phyloP scores from a whole-genome alignment of 2,888 invertebrate species.

The Petrolisthes manimaculis region DNA sequence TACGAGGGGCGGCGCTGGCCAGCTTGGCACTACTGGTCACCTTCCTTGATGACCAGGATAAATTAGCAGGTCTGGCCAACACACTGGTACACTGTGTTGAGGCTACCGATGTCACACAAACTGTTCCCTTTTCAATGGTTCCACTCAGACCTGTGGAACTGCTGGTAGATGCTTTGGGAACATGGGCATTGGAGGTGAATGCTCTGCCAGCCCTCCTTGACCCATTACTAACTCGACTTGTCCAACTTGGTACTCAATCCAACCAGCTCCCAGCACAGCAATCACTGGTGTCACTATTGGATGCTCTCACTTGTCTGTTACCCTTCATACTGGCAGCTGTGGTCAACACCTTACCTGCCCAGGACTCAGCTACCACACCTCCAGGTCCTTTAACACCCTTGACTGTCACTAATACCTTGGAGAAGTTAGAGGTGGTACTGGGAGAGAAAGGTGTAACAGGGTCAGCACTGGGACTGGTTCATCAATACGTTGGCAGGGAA shows the following conservation, averaged over 20 bases:
- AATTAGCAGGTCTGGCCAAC: constrained; percentile 71
- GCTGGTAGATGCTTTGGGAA: constrained; percentile 13
- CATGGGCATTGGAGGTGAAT: constrained; percentile 37
- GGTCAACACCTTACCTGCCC: constrained; percentile 32
- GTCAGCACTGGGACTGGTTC: constrained; percentile 77
- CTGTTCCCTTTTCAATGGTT: not conserved
- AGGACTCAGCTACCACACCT: not conserved
- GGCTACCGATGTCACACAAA: constrained; percentile 68
- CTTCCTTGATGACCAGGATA: constrained; percentile 78
- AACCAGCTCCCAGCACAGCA: constrained; percentile 6
- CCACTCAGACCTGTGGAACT: not conserved
- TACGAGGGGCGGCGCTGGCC: constrained; percentile 76
- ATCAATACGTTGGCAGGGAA: constrained; percentile 76
- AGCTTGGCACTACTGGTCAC: constrained; percentile 76
- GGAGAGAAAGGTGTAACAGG: constrained; percentile 73
- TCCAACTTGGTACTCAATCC: not conserved
- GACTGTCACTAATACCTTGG: not conserved
- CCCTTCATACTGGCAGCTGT: constrained; percentile 42
- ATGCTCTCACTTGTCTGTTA: constrained; percentile 10
- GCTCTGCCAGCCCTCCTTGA: constrained; percentile 26
- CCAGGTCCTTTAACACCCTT: not conserved
- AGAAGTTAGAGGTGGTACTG: constrained; percentile 71
- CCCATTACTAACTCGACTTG: constrained; percentile 24
- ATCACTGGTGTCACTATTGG: constrained; percentile 23
- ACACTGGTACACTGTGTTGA: constrained; percentile 38